Percentiles rank a stretch among this genome's conserved stretches.
Evolutionary conservation across 2,797 vertebrate genomes (phyloP).

Genomic region (Betta splendens): DNA sequence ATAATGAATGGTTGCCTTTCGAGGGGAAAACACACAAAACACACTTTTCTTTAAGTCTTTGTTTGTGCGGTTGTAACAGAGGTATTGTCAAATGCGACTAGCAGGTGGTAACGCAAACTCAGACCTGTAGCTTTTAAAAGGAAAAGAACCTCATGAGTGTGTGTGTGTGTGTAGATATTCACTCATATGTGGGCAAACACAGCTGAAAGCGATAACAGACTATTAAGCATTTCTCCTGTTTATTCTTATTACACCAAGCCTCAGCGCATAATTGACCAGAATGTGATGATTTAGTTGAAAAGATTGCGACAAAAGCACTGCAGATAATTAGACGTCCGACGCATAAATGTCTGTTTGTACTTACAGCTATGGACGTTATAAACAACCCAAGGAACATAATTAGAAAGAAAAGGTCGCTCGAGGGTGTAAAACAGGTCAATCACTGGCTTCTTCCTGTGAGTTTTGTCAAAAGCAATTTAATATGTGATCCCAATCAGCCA

Average conservation of each 20-base stretch:
- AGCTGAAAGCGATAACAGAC: slow-evolving; percentile 9
- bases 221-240: background rate
- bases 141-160: slow-evolving; percentile 17
- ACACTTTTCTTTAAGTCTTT: slow-evolving; percentile 89
- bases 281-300: background rate
- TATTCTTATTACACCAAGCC: background rate
- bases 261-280: background rate
- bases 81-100: slow-evolving; percentile 87
- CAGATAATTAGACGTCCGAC: background rate
- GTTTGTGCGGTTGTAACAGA: slow-evolving; percentile 88
- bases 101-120: slow-evolving; percentile 90
- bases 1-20: slow-evolving; percentile 93
- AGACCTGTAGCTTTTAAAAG: slow-evolving; percentile 70
- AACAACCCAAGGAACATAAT: slow-evolving; percentile 38
- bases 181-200: slow-evolving; percentile 27
- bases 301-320: background rate
- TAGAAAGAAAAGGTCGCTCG: slow-evolving; percentile 37
- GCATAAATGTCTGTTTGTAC: slow-evolving; percentile 5
- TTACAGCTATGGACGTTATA: slow-evolving; percentile 23
- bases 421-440: slow-evolving; percentile 41
- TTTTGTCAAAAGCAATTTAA: slow-evolving; percentile 49
- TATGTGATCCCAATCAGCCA: slow-evolving; percentile 58
- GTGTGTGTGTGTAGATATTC: slow-evolving; percentile 15
- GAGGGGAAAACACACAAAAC: slow-evolving; percentile 79
- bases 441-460: slow-evolving; percentile 46